phyloP scores from a whole-genome alignment of 2,113 vertebrate genomes.

The Coracopsis vasa region DNA sequence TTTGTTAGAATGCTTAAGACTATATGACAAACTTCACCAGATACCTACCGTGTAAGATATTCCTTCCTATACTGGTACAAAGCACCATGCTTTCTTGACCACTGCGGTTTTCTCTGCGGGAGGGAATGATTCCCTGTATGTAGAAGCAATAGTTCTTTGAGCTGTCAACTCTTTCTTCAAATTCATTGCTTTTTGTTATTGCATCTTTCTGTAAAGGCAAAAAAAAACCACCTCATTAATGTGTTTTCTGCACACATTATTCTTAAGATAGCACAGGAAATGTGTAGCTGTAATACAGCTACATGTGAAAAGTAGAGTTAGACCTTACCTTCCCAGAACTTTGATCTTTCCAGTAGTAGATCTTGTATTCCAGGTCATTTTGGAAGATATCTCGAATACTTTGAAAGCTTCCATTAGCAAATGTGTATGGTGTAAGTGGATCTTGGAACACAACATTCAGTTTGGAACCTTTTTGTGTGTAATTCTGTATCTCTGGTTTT shows the following conservation, averaged over 20 bases:
- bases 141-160: conserved; percentile 86
- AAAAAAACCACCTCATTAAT: not conserved
- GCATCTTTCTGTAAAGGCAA: conserved; percentile 75
- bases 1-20: not conserved
- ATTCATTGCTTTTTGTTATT: conserved; percentile 50
- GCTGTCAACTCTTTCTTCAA: conserved; percentile 77
- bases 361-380: conserved; percentile 78
- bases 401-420: conserved; percentile 57
- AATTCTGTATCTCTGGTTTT: conserved; percentile 74
- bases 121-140: conserved; percentile 76
- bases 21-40: not conserved
- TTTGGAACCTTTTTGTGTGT: conserved; percentile 52
- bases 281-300: not conserved
- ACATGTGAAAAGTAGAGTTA: not conserved
- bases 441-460: conserved; percentile 77
- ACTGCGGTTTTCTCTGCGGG: conserved; percentile 69
- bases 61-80: conserved; percentile 65
- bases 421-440: conserved; percentile 71
- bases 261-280: not conserved
- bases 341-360: conserved; percentile 82
- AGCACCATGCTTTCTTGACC: conserved; percentile 73
- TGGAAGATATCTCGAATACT: conserved; percentile 84
- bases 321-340: conserved; percentile 87
- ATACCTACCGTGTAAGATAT: conserved; percentile 46
- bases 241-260: not conserved